A percentile compares a stretch with the other conserved stretches of the same genome.
Evolutionary conservation across 2,113 vertebrate species (phyloP).

Genomic region (Zosterops japonicus): DNA sequence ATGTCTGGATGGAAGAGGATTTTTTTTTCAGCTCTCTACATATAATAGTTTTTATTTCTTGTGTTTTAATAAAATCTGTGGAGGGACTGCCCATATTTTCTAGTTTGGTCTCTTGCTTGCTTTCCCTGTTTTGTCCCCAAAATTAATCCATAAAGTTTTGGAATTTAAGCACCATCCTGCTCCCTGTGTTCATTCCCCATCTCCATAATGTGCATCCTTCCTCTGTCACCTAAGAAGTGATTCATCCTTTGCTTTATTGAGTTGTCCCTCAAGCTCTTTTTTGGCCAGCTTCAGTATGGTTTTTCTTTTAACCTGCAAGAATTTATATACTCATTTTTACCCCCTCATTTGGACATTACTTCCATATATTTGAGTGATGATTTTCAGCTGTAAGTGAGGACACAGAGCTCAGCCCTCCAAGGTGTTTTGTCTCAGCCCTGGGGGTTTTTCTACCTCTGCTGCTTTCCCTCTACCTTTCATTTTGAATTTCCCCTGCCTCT

Average conservation of each 20-base stretch:
- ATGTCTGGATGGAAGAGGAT: background rate
- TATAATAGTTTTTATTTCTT: background rate
- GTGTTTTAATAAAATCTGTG: background rate
- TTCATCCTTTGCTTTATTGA: background rate
- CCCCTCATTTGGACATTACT: accelerated
- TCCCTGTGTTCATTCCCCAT: background rate
- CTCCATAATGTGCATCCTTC: background rate
- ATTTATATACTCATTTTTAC: background rate
- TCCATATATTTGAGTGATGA: background rate
- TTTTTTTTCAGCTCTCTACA: accelerated
- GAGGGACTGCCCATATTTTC: background rate
- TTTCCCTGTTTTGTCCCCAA: background rate
- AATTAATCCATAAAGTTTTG: background rate
- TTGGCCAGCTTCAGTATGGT: background rate
- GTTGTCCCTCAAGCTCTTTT: background rate
- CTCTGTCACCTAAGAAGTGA: background rate
- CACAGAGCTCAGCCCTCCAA: background rate
- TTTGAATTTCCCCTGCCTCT: background rate
- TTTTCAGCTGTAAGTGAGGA: background rate
- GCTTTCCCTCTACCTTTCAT: background rate
- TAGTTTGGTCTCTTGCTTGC: background rate
- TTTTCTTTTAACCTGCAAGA: background rate
- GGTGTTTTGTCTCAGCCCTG: background rate
- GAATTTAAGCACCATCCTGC: background rate
- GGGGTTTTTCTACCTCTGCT: background rate